A percentile compares a stretch with the other conserved stretches of the same genome.
Conservation (phyloP, 1,140 invertebrate genomes). For the Drosophila teissieri region DNA sequence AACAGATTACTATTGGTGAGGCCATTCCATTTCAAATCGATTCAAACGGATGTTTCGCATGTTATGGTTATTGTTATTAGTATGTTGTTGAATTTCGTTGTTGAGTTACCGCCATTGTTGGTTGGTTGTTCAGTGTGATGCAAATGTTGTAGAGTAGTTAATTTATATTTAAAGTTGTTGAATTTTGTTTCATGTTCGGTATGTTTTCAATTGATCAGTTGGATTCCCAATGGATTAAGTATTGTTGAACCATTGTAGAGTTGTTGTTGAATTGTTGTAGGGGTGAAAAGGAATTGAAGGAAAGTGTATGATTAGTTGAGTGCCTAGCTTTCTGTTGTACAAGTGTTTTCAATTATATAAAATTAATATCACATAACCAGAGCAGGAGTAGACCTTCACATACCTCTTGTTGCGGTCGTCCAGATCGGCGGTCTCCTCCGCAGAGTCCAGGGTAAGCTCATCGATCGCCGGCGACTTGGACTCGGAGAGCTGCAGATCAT, state of each 20-base stretch:
- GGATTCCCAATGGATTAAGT: slow-evolving; percentile 9
- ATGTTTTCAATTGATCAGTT: neutral
- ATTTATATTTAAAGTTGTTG: slow-evolving; percentile 16
- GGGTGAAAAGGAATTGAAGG: slow-evolving; percentile 4
- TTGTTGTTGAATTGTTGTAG: slow-evolving; percentile 26
- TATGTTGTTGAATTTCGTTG: neutral
- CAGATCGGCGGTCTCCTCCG: slow-evolving; percentile 87
- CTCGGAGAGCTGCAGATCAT: slow-evolving; percentile 83
- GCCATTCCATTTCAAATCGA: slow-evolving; percentile 23
- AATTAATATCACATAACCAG: neutral
- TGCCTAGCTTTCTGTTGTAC: neutral
- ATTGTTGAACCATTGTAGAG: slow-evolving; percentile 6
- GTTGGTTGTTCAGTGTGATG: slow-evolving; percentile 9
- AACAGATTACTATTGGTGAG: slow-evolving; percentile 78
- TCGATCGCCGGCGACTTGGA: slow-evolving; percentile 86
- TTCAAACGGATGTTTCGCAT: neutral
- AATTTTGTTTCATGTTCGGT: slow-evolving; percentile 2
- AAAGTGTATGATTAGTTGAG: slow-evolving; percentile 49
- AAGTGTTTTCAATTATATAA: neutral
- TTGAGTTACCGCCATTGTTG: slow-evolving; percentile 32
- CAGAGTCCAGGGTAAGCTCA: slow-evolving; percentile 87
- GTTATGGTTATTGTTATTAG: neutral
- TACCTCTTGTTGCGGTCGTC: slow-evolving; percentile 91
- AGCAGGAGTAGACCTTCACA: slow-evolving; percentile 8
- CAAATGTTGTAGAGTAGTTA: slow-evolving; percentile 30